These are phyloP conservation scores for Melikaiella ostensackeni DNA, from an alignment of 2,888 invertebrate species.

Conservation along the genomic window DNA sequence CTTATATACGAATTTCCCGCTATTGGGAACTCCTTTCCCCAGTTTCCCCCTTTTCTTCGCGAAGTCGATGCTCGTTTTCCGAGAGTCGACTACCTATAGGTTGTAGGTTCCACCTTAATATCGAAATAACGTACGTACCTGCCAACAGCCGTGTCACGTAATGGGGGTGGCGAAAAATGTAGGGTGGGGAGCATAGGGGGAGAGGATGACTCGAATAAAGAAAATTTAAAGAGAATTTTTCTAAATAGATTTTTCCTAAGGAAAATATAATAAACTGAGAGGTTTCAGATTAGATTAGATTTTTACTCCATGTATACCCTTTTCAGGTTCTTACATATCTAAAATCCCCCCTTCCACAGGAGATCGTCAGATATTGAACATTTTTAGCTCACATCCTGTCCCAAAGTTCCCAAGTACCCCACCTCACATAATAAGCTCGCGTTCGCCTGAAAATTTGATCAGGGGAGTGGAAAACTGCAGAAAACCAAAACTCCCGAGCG, in stretches of 20 bases:
- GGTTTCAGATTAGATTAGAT: too few species aligned
- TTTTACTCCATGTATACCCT: too few species aligned
- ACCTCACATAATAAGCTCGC: too few species aligned
- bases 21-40: conserved; percentile 41
- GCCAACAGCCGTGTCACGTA: conserved; percentile 39
- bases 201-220: neutral
- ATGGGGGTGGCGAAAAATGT: conserved; percentile 27
- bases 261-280: neutral
- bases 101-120: conserved; percentile 35
- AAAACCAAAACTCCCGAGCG: too few species aligned
- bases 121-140: conserved; percentile 39
- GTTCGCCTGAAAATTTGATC: too few species aligned
- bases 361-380: too few species aligned
- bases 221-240: conserved; percentile 6
- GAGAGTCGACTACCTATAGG: conserved; percentile 11
- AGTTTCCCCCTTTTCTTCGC: neutral
- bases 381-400: too few species aligned
- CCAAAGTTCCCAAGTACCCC: too few species aligned
- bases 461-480: too few species aligned
- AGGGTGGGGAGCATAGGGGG: neutral
- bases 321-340: too few species aligned
- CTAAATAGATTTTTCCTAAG: neutral
- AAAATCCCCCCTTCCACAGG: too few species aligned
- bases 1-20: conserved; percentile 37
- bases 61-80: conserved; percentile 40